These are phyloP conservation scores for Hydrotaea diabolus DNA, from an alignment of 2,888 invertebrate species.

Conservation along the genomic window DNA sequence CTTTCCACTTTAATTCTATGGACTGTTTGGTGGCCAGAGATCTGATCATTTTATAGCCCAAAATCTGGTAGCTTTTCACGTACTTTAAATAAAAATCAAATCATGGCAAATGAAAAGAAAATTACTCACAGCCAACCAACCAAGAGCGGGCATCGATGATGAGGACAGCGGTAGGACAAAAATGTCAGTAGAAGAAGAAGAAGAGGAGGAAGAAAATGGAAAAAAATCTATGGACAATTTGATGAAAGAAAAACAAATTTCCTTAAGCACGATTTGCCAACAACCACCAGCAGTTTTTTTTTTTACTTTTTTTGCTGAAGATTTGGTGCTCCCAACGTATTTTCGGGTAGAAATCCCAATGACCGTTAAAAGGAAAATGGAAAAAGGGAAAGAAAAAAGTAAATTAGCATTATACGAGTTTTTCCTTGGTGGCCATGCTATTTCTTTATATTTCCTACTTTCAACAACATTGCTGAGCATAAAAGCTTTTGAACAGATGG, in stretches of 20 bases:
- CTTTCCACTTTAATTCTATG: not conserved
- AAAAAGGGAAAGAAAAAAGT: constrained; percentile 31
- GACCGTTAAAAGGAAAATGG: constrained; percentile 14
- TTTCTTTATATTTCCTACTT: not conserved
- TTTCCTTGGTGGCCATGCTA: not conserved
- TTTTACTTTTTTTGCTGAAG: not conserved
- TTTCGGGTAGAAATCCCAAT: constrained; percentile 6
- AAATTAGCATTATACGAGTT: constrained; percentile 59
- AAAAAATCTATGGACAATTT: not conserved
- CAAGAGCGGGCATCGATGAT: not conserved
- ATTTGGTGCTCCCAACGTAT: not conserved
- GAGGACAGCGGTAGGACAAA: not conserved
- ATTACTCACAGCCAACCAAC: constrained; percentile 1
- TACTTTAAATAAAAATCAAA: constrained; percentile 60
- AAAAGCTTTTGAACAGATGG: constrained; percentile 57
- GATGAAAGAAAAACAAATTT: constrained; percentile 43
- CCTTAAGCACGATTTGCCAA: constrained; percentile 5
- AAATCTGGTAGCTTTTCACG: constrained; percentile 43
- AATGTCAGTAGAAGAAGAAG: not conserved
- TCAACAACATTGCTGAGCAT: constrained; percentile 32
- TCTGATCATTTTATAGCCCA: constrained; percentile 11
- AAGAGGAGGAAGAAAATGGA: no score
- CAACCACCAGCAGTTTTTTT: not conserved
- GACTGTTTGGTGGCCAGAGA: not conserved
- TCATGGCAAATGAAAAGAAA: constrained; percentile 48